These are phyloP conservation scores for Ichneumoninae sp. DNA, from an alignment of 2,888 invertebrate species.

Conservation along the genomic window DNA sequence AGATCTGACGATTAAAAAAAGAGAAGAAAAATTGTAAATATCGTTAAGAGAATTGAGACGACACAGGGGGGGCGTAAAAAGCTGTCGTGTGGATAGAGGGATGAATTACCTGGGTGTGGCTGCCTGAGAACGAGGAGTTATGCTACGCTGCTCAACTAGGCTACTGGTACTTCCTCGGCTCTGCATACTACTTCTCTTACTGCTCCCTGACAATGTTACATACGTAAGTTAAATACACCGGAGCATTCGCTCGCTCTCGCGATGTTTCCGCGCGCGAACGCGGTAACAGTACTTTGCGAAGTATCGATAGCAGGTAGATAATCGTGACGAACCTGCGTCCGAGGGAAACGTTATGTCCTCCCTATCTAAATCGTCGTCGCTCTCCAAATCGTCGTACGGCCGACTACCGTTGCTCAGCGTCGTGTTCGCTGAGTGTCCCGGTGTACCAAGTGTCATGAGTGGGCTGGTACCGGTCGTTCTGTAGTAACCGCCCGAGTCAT, in stretches of 20 bases:
- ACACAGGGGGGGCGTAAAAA: neutral
- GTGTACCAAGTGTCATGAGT: slow-evolving; percentile 85
- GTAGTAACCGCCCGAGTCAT: slow-evolving; percentile 84
- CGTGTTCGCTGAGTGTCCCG: slow-evolving; percentile 84
- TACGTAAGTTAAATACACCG: slow-evolving; percentile 84
- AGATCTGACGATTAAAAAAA: slow-evolving; percentile 86
- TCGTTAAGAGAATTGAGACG: slow-evolving; percentile 2
- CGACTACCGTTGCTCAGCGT: slow-evolving; percentile 88
- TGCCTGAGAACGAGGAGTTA: slow-evolving; percentile 95
- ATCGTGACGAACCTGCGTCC: slow-evolving; percentile 87
- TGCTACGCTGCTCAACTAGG: slow-evolving; percentile 91
- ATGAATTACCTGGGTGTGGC: slow-evolving; percentile 91
- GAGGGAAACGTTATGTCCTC: slow-evolving; percentile 94
- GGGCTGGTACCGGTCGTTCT: slow-evolving; percentile 87
- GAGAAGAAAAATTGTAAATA: slow-evolving; percentile 40
- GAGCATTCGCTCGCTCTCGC: slow-evolving; percentile 35
- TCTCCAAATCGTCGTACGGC: slow-evolving; percentile 93
- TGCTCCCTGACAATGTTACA: slow-evolving; percentile 91
- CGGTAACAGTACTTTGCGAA: neutral
- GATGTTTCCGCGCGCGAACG: neutral
- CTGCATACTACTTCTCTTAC: slow-evolving; percentile 95
- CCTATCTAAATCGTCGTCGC: slow-evolving; percentile 94
- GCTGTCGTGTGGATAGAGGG: slow-evolving; percentile 16
- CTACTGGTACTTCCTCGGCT: slow-evolving; percentile 96
- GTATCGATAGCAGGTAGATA: slow-evolving; percentile 20